These are phyloP conservation scores for Arbacia lixula DNA, from an alignment of 53 echinoderm and acorn worm genomes.

Conservation along the genomic window DNA sequence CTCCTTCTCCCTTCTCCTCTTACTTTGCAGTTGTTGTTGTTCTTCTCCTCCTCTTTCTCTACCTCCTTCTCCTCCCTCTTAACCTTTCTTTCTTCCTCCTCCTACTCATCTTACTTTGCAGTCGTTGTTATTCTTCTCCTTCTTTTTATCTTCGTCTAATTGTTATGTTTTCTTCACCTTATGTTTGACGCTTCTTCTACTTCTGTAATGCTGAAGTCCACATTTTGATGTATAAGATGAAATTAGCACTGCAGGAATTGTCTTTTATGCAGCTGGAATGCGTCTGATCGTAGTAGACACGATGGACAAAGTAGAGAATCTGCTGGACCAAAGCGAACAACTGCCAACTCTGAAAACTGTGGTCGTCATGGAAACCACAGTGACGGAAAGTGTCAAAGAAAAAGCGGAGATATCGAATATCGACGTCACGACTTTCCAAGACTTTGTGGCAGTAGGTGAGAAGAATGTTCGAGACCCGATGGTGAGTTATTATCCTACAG, in stretches of 20 bases:
- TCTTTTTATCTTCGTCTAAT: background rate
- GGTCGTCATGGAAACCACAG: slow-evolving; percentile 67
- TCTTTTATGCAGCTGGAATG: slow-evolving; percentile 63
- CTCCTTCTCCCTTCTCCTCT: too few relatives aligned
- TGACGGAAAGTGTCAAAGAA: slow-evolving; percentile 60
- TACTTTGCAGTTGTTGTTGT: too few relatives aligned
- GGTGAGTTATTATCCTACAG: too few relatives aligned
- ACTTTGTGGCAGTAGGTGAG: slow-evolving; percentile 58
- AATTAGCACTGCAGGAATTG: too few relatives aligned
- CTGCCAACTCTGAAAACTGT: slow-evolving; percentile 49
- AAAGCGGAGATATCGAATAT: slow-evolving; percentile 35
- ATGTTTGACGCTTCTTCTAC: background rate
- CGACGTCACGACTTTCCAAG: slow-evolving; percentile 61
- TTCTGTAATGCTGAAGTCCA: too few relatives aligned
- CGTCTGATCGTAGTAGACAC: slow-evolving; percentile 60
- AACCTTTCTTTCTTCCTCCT: background rate
- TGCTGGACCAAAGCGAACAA: slow-evolving; percentile 11
- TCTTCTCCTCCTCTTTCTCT: background rate
- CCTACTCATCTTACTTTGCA: too few relatives aligned
- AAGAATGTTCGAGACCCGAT: slow-evolving; percentile 61
- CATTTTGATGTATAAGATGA: too few relatives aligned
- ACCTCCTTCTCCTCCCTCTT: background rate
- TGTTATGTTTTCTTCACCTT: background rate
- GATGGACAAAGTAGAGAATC: slow-evolving; percentile 25
- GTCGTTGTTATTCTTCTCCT: too few relatives aligned